phyloP scores from a whole-genome alignment of 2,888 invertebrate genomes.

The Eustalomyia histrio region DNA sequence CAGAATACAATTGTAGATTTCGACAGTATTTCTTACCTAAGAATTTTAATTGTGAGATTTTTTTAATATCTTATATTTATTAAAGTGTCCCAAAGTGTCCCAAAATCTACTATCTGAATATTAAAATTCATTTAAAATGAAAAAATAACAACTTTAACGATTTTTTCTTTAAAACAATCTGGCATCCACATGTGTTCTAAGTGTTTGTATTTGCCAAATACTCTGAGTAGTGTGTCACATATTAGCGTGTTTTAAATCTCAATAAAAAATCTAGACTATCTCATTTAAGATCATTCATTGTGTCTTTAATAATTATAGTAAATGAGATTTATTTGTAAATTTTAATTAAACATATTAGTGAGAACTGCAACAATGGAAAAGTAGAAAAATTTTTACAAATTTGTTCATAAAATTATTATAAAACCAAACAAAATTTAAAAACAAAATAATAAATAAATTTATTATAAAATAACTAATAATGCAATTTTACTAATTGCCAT shows the following conservation, averaged over 20 bases:
- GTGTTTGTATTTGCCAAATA: neutral
- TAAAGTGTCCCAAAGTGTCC: too few relatives aligned
- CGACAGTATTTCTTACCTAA: too few relatives aligned
- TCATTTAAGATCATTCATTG: slow-evolving; percentile 33
- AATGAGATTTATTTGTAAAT: slow-evolving; percentile 45
- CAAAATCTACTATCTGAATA: too few relatives aligned
- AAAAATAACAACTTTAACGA: too few relatives aligned
- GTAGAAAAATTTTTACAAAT: slow-evolving; percentile 3
- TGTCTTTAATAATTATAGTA: slow-evolving; percentile 31
- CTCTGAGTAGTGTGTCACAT: neutral
- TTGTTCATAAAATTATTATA: neutral
- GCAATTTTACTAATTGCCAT: slow-evolving; percentile 29
- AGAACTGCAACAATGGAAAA: slow-evolving; percentile 32
- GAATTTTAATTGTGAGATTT: too few relatives aligned
- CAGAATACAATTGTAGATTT: too few relatives aligned
- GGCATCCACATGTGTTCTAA: neutral
- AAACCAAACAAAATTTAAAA: neutral
- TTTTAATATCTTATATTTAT: too few relatives aligned
- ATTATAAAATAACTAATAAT: slow-evolving; percentile 43
- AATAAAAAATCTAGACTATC: slow-evolving; percentile 27
- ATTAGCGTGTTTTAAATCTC: slow-evolving; percentile 43
- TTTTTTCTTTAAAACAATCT: neutral
- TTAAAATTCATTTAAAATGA: too few relatives aligned
- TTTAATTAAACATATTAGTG: slow-evolving; percentile 53
- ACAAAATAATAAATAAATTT: neutral